Percentiles rank a stretch among this genome's conserved stretches.
These are phyloP conservation scores for Lasioglossum figueresi DNA, from an alignment of 2,888 invertebrate genomes.

Conservation along the genomic window DNA sequence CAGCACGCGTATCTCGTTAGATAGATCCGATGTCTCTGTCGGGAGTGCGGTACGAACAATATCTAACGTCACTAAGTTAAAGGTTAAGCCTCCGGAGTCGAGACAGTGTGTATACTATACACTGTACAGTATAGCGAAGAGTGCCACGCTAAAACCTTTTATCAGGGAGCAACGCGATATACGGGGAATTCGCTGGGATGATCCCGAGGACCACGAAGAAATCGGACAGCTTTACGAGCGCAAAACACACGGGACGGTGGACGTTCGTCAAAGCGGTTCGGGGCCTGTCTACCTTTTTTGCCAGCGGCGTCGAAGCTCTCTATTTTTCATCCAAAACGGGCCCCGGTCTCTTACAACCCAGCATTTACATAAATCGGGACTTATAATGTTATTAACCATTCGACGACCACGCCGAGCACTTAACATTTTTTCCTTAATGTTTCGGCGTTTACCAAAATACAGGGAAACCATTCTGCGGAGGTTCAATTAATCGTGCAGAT, in stretches of 20 bases:
- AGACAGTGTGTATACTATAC: background rate
- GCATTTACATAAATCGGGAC: slow-evolving; percentile 43
- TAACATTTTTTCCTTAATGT: background rate
- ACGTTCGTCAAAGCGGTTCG: slow-evolving; percentile 61
- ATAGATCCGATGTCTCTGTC: slow-evolving; percentile 43
- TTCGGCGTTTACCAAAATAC: background rate
- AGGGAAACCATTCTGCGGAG: background rate
- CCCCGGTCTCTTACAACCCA: slow-evolving; percentile 14
- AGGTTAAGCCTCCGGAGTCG: slow-evolving; percentile 37
- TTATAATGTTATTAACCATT: slow-evolving; percentile 30
- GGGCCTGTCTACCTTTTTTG: slow-evolving; percentile 48
- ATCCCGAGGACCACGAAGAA: slow-evolving; percentile 44
- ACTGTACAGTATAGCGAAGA: background rate
- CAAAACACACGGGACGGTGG: slow-evolving; percentile 48
- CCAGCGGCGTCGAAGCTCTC: slow-evolving; percentile 33
- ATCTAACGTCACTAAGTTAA: slow-evolving; percentile 53
- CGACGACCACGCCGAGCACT: background rate
- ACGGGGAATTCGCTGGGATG: slow-evolving; percentile 46
- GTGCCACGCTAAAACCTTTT: slow-evolving; percentile 40
- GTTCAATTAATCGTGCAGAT: too few species aligned
- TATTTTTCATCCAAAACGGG: slow-evolving; percentile 10
- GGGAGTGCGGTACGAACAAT: background rate
- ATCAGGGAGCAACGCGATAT: slow-evolving; percentile 42
- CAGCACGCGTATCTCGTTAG: slow-evolving; percentile 62
- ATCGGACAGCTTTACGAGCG: slow-evolving; percentile 66